Conservation (phyloP, 2,797 vertebrate species). For the Myripristis jacobus region DNA sequence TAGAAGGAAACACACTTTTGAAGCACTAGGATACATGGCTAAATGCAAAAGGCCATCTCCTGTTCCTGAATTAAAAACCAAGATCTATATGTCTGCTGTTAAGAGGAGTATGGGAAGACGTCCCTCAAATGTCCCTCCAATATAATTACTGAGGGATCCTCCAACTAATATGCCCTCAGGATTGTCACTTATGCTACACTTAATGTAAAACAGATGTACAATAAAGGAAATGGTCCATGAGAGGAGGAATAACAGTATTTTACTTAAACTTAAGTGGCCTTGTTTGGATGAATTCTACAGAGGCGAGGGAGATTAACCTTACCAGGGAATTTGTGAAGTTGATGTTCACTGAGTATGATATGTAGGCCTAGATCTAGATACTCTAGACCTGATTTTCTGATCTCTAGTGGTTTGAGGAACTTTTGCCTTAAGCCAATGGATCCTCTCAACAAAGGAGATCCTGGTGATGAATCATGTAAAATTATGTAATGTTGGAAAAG, state of each 20-base stretch:
- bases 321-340: slow-evolving; percentile 13
- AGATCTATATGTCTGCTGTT: slow-evolving; percentile 30
- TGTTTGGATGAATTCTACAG: neutral
- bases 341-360: slow-evolving; percentile 14
- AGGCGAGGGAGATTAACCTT: neutral
- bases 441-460: slow-evolving; percentile 1
- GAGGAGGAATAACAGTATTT: slow-evolving; percentile 15
- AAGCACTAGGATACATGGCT: slow-evolving; percentile 37
- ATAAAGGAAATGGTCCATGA: slow-evolving; percentile 44
- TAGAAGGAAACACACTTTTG: slow-evolving; percentile 11
- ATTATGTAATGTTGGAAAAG: neutral
- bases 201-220: slow-evolving; percentile 56
- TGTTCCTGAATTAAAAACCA: no score
- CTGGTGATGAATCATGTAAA: no score
- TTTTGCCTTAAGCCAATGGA: neutral
- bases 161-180: slow-evolving; percentile 34
- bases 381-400: no score
- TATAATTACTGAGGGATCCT: slow-evolving; percentile 28
- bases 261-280: neutral
- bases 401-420: slow-evolving; percentile 4
- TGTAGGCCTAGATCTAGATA: neutral
- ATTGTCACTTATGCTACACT: slow-evolving; percentile 22
- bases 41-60: slow-evolving; percentile 41
- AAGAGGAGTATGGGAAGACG: slow-evolving; percentile 52
- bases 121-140: slow-evolving; percentile 50